These are phyloP conservation scores for Ditula angustiorana DNA, from an alignment of 2,888 invertebrate species.

Conservation along the genomic window DNA sequence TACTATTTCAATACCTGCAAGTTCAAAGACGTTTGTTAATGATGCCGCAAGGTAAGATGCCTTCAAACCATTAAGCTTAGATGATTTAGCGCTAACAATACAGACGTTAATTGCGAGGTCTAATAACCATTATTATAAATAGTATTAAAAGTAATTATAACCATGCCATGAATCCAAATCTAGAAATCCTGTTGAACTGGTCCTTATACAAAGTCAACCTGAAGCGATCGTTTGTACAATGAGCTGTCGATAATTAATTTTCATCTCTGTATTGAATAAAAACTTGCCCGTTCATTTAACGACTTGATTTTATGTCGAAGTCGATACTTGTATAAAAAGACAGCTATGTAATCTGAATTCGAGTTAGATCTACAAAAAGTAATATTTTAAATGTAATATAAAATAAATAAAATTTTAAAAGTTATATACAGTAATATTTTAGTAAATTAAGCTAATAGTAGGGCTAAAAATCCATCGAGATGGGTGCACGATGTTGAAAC, in stretches of 20 bases:
- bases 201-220: neutral
- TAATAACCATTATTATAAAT: constrained; percentile 1
- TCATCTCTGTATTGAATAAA: neutral
- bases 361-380: too few species aligned
- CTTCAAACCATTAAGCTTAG: too few species aligned
- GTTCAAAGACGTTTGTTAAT: neutral
- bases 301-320: constrained; percentile 7
- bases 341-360: too few species aligned
- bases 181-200: neutral
- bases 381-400: too few species aligned
- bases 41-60: too few species aligned
- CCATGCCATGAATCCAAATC: constrained; percentile 2
- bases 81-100: too few species aligned
- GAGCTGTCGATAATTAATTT: constrained; percentile 1
- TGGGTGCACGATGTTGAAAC: too few species aligned
- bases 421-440: too few species aligned
- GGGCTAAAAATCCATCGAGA: too few species aligned
- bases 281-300: neutral
- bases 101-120: too few species aligned
- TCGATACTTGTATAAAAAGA: neutral
- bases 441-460: too few species aligned
- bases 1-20: constrained; percentile 76
- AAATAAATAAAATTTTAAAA: too few species aligned
- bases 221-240: neutral
- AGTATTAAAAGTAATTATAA: constrained; percentile 17